Evolutionary conservation across 2,888 invertebrate genomes (phyloP).

Genomic region (Cosmorhoe ocellata): DNA sequence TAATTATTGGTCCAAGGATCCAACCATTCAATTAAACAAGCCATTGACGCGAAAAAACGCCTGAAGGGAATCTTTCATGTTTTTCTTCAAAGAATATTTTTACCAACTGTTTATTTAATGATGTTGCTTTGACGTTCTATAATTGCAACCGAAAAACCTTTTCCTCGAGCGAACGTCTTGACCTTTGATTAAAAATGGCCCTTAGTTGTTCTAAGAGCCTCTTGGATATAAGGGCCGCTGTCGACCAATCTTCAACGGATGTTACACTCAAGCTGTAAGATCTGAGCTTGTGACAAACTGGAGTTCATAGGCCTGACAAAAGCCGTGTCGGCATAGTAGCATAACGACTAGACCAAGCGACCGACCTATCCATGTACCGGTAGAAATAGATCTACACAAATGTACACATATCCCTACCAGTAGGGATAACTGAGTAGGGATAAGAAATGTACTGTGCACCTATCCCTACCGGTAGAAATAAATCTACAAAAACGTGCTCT

Average conservation of each 20-base stretch:
- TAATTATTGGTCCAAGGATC: constrained; percentile 40
- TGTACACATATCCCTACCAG: too few relatives aligned
- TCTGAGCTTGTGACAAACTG: too few relatives aligned
- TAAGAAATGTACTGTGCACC: too few relatives aligned
- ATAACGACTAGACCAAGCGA: too few relatives aligned
- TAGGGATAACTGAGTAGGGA: too few relatives aligned
- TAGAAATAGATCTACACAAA: too few relatives aligned
- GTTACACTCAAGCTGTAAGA: too few relatives aligned
- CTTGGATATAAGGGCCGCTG: not conserved
- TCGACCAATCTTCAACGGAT: not conserved
- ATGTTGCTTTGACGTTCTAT: constrained; percentile 28
- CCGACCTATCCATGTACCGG: too few relatives aligned
- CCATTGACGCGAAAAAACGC: constrained; percentile 47
- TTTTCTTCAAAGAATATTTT: constrained; percentile 34
- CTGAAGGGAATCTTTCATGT: constrained; percentile 35
- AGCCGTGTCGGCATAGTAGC: too few relatives aligned
- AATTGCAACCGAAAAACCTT: constrained; percentile 15
- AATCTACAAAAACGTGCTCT: too few relatives aligned
- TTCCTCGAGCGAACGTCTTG: constrained; percentile 4
- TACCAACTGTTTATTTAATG: constrained; percentile 32
- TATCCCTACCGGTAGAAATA: too few relatives aligned
- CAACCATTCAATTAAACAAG: constrained; percentile 52
- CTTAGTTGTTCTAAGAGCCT: constrained; percentile 4
- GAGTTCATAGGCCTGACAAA: too few relatives aligned
- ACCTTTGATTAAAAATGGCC: constrained; percentile 16